Evolutionary conservation across 2,888 invertebrate genomes (phyloP), one percentile per base, ranked within the genome.

Genomic region (Erebia palarica): DNA sequence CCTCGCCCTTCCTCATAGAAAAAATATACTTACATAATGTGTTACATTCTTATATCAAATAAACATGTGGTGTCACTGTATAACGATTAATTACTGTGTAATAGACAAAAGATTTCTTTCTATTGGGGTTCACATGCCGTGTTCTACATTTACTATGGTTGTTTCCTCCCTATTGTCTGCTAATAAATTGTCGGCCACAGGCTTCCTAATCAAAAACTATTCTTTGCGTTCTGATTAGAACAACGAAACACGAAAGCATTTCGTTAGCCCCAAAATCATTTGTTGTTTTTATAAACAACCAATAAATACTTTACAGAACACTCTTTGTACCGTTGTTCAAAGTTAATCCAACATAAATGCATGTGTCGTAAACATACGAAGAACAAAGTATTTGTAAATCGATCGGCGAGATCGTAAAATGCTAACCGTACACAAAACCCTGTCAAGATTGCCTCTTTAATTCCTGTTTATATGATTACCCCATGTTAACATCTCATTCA

Each of bases 341-440:
- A 61, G 61, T 61, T 18, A 61, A 61, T 61, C 60, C 60, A 44
- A 44, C 16, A 44, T 5, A 18, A 60, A 60, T 16, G 60, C 60
- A 60, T 60, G 16, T 2, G 36, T 42, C 16, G 44, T 60, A 44
- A 44, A 59, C 44, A 44, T 60, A 16, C 60, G 16, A 5, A 44
- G 61, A 61, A 61, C 61, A 61, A 61, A 61, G 61, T 16, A 16
- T 44, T 61, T 11, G 11, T 2, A 42, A 18, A 61, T 61, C 61
- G 44, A 61, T 44, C 11, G n/a, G 44, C 5, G 18, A 11, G 18
- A 18, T 61, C 44, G 44, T 61, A 61, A 61, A 36, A 61, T 10
- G 7, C 18, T 27, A 10, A 18, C 8, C 16, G 16, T 16, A 53
- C 18, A 44, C 61, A 18, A 61, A 61, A 3, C 10, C 60, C 11